phyloP scores from a whole-genome alignment of 2,888 invertebrate genomes.

The Bedellia somnulentella region DNA sequence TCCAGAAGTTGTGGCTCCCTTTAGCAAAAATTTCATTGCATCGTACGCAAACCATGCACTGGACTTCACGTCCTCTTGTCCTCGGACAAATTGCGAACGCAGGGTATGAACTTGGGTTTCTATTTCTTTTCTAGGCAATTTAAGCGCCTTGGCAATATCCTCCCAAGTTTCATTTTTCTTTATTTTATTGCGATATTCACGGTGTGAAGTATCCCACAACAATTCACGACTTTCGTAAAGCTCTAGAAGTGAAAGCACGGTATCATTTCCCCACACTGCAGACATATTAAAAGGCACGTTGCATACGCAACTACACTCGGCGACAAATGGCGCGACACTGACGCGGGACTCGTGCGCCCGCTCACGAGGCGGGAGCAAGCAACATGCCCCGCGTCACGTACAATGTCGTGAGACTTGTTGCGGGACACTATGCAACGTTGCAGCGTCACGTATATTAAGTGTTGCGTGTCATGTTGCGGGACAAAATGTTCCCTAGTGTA shows the following conservation, averaged over 20 bases:
- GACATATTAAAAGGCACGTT: neutral
- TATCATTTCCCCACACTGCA: neutral
- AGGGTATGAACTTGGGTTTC: conserved; percentile 12
- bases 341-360: too few species aligned
- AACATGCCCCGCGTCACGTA: too few species aligned
- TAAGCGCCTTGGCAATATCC: conserved; percentile 9
- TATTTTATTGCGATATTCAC: conserved; percentile 12
- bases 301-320: too few species aligned
- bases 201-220: conserved; percentile 12
- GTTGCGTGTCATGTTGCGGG: too few species aligned
- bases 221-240: conserved; percentile 11
- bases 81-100: neutral
- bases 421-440: too few species aligned
- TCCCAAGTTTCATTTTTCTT: conserved; percentile 13
- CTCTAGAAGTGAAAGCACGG: conserved; percentile 5
- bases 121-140: conserved; percentile 11
- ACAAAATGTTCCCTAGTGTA: too few species aligned
- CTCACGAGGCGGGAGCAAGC: too few species aligned
- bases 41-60: conserved; percentile 14
- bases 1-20: conserved; percentile 12
- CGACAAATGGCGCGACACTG: too few species aligned
- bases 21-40: conserved; percentile 11
- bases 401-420: too few species aligned
- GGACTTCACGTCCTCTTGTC: conserved; percentile 10
- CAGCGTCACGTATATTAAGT: too few species aligned